Percentiles rank a stretch among this genome's conserved stretches.
These are phyloP conservation scores for Drosophila asahinai DNA, from an alignment of 1,140 invertebrate species.

Conservation along the genomic window DNA sequence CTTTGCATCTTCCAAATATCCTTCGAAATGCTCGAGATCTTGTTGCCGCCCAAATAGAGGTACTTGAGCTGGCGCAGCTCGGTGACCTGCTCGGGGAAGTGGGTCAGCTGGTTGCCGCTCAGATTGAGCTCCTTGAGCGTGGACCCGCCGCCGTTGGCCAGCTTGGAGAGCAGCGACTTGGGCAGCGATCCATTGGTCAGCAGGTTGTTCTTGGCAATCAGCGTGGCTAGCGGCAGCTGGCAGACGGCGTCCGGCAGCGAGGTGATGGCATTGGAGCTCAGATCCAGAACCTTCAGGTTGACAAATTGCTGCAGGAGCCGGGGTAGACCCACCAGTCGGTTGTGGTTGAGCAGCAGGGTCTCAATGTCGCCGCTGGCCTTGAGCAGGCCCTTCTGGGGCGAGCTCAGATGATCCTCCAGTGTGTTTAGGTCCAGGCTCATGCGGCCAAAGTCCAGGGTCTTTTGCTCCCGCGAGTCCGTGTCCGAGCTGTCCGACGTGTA, in stretches of 20 bases:
- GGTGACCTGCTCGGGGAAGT: slow-evolving; percentile 94
- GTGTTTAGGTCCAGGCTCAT: slow-evolving; percentile 87
- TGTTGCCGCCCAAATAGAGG: slow-evolving; percentile 96
- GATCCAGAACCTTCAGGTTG: slow-evolving; percentile 91
- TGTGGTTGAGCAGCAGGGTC: slow-evolving; percentile 90
- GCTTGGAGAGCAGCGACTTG: slow-evolving; percentile 87
- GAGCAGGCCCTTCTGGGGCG: slow-evolving; percentile 86
- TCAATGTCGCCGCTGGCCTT: slow-evolving; percentile 87
- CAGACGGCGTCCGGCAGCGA: slow-evolving; percentile 90
- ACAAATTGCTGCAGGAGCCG: slow-evolving; percentile 87
- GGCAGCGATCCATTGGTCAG: slow-evolving; percentile 93
- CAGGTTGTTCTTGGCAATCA: slow-evolving; percentile 95
- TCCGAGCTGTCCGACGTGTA: slow-evolving; percentile 93
- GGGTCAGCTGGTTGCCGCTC: slow-evolving; percentile 94
- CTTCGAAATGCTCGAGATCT: slow-evolving; percentile 92
- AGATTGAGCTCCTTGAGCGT: slow-evolving; percentile 94
- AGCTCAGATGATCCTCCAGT: slow-evolving; percentile 86
- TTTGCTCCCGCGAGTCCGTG: slow-evolving; percentile 88
- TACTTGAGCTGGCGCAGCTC: slow-evolving; percentile 91
- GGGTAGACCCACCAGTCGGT: slow-evolving; percentile 87
- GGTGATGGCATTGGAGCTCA: slow-evolving; percentile 94
- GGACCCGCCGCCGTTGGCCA: slow-evolving; percentile 41
- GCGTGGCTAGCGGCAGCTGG: slow-evolving; percentile 88
- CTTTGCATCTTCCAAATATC: slow-evolving; percentile 92
- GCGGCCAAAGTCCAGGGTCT: slow-evolving; percentile 90